Conservation (phyloP, 1,140 invertebrate species). For the Brachionus plicatilis region DNA sequence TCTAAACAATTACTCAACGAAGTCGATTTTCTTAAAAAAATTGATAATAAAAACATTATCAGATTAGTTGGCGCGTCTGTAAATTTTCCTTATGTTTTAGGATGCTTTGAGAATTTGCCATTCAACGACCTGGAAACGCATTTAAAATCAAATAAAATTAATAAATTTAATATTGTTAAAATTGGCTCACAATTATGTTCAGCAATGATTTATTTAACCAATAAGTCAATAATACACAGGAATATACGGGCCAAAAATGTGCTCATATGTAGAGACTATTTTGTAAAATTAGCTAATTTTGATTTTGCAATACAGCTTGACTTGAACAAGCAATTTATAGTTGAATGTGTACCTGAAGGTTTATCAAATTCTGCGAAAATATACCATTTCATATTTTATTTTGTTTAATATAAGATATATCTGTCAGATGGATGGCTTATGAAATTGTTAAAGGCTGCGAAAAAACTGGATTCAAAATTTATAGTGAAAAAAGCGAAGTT, state of each 20-base stretch:
- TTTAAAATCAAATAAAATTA: not conserved
- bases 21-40: slow-evolving; percentile 17
- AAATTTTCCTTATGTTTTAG: not conserved
- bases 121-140: not conserved
- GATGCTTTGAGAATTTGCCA: not conserved
- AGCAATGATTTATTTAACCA: not conserved
- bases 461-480: slow-evolving; percentile 63
- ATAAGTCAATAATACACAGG: slow-evolving; percentile 6
- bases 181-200: slow-evolving; percentile 3
- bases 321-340: not conserved
- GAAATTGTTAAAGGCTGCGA: slow-evolving; percentile 65
- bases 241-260: not conserved
- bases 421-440: slow-evolving; percentile 91
- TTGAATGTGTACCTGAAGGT: not conserved
- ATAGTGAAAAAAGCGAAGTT: slow-evolving; percentile 78
- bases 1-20: not conserved
- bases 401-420: slow-evolving; percentile 68
- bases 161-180: not conserved
- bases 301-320: not conserved
- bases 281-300: slow-evolving; percentile 21
- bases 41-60: not conserved
- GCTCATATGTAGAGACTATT: not conserved
- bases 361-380: not conserved
- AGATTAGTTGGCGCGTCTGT: not conserved
- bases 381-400: not conserved